These are phyloP conservation scores for Clupea harengus DNA, from an alignment of 2,113 vertebrate genomes.

Conservation along the genomic window DNA sequence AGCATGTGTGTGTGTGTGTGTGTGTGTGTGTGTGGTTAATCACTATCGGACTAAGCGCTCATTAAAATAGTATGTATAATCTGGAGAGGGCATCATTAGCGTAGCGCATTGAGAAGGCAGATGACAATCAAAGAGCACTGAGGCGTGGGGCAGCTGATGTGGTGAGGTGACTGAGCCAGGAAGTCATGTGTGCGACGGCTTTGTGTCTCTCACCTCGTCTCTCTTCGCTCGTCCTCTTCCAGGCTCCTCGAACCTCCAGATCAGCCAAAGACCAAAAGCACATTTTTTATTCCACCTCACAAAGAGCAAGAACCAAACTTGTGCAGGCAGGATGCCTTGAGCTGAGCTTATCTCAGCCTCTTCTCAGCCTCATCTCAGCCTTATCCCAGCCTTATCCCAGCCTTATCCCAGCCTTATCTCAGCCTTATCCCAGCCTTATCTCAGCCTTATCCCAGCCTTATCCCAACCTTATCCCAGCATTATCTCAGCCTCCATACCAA, in stretches of 20 bases:
- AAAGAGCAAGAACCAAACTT: background rate
- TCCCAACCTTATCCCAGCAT: no score
- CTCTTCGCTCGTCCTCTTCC: no score
- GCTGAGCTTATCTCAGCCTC: no score
- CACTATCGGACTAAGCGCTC: background rate
- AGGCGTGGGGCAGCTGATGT: background rate
- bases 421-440: no score
- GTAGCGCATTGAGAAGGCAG: background rate
- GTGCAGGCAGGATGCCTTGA: background rate
- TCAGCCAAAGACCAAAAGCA: background rate
- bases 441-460: no score
- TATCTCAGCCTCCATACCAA: background rate
- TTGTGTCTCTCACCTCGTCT: no score
- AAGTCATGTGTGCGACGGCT: background rate
- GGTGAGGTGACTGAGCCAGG: background rate
- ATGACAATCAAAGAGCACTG: background rate
- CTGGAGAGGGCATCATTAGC: conserved; percentile 1
- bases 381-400: no score
- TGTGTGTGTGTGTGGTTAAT: conserved; percentile 11
- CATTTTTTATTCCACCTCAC: background rate
- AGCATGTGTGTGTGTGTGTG: background rate
- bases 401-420: no score
- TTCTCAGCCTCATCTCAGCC: no score
- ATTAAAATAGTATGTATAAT: background rate
- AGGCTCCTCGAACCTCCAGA: background rate